phyloP scores from a whole-genome alignment of 2,888 invertebrate species.

The Eristalis tenax region DNA sequence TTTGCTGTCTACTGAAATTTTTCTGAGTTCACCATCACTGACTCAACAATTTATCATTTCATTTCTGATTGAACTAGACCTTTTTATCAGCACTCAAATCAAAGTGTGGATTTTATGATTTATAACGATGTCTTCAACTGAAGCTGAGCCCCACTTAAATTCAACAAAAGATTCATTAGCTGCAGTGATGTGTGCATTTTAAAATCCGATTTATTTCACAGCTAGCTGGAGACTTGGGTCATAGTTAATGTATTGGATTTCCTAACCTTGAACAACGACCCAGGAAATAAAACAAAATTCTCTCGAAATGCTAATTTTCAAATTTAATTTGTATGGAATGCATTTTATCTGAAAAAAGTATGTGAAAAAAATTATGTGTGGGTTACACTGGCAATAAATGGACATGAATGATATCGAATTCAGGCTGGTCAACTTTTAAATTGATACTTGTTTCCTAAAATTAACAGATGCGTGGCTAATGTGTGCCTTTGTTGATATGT shows the following conservation, averaged over 20 bases:
- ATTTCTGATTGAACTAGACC: not conserved
- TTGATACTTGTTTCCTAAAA: too few species aligned
- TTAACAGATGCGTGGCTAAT: too few species aligned
- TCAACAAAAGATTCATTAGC: not conserved
- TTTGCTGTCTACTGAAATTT: not conserved
- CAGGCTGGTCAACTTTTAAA: too few species aligned
- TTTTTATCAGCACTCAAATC: not conserved
- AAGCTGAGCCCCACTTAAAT: not conserved
- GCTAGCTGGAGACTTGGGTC: not conserved
- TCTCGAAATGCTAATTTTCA: not conserved
- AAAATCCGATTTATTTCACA: not conserved
- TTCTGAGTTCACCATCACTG: not conserved
- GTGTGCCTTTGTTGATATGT: too few species aligned
- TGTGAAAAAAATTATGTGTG: not conserved
- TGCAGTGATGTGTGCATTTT: not conserved
- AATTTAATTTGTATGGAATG: not conserved
- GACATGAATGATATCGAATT: not conserved
- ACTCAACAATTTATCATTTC: not conserved
- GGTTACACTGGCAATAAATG: not conserved
- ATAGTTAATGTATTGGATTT: not conserved
- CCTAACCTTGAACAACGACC: not conserved
- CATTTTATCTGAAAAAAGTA: not conserved
- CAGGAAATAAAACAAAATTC: not conserved
- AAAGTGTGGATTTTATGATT: not conserved
- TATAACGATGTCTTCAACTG: not conserved